Conservation (phyloP, 2,797 vertebrate species). For the Crenuchus spilurus region DNA sequence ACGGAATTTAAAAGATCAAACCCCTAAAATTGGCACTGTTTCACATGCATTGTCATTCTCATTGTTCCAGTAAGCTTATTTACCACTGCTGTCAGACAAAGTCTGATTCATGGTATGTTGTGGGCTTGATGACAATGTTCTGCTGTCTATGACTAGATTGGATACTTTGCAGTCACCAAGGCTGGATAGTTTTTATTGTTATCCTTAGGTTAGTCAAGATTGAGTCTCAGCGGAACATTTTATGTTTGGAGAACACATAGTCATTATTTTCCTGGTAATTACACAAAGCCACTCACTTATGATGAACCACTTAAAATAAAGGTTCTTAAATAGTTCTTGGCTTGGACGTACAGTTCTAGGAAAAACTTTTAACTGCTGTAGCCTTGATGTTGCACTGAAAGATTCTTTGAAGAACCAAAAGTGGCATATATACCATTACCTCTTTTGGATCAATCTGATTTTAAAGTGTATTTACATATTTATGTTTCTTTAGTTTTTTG, state of each 20-base stretch:
- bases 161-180: slow-evolving; percentile 12
- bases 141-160: slow-evolving; percentile 17
- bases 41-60: slow-evolving; percentile 29
- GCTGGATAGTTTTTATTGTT: slow-evolving; percentile 29
- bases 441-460: too few species aligned
- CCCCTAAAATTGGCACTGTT: slow-evolving; percentile 1
- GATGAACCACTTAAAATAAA: too few species aligned
- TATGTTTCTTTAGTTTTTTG: too few species aligned
- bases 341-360: too few species aligned
- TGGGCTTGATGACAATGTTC: slow-evolving; percentile 25
- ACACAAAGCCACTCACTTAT: not conserved
- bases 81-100: slow-evolving; percentile 34
- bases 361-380: too few species aligned
- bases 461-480: too few species aligned
- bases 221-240: slow-evolving; percentile 15
- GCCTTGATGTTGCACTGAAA: too few species aligned
- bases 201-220: not conserved
- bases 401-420: too few species aligned
- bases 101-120: slow-evolving; percentile 45
- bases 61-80: slow-evolving; percentile 48
- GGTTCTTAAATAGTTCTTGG: too few species aligned
- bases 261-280: slow-evolving; percentile 9
- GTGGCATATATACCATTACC: too few species aligned
- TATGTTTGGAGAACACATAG: slow-evolving; percentile 13
- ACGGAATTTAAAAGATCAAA: slow-evolving; percentile 15